Base-by-base conservation (phyloP, 2,888 invertebrate species). In the Leucophenga maculata region DNA sequence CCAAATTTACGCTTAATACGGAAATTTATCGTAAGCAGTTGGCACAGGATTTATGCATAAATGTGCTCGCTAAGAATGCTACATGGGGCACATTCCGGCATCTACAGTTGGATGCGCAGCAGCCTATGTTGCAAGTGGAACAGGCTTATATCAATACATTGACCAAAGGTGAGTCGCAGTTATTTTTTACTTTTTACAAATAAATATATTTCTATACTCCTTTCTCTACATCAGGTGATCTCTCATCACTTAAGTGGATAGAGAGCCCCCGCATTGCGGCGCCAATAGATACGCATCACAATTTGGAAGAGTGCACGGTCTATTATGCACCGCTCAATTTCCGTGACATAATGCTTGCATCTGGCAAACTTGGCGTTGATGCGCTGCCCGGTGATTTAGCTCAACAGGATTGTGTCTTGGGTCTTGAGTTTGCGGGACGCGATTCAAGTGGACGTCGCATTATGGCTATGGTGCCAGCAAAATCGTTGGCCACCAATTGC, bases 311-410 rank as follows among this genome's bases (percentile, higher is more conserved):
- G 55, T 97, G 97, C 89, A 92, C 91, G 73, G 97, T 98, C 6
- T 95, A 97, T 89, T 98, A 95, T 89, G 95, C 97, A 4, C 95
- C 98, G 20, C 92, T 99, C 69, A 99, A 99, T 90, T 99, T 99
- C 94, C 93, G 98, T 76, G 99, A 99, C 89, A 93, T 99, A 77
- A 99, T 99, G 99, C 90, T 99, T 85, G 98, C 98, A 52, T 96
- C 97, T 26, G 98, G 98, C 77, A 98, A 98, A 90, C 91, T 99
- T 71, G 96, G 98, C 65, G 97, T 97, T 22, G 99, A 99, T 90
- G 97, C 98, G 52, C 91, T 99, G 72, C 99, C 99, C 16, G 97
- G 97, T 70, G 92, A 94, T 85, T 90, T 95, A 73, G 94, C 95
- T 52, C 93, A 93, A 71, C 91, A 92, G 88, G 99, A 99, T 78